Conservation (phyloP, 92 coral and sea anemone genomes). For the Bergia puertoricense region DNA sequence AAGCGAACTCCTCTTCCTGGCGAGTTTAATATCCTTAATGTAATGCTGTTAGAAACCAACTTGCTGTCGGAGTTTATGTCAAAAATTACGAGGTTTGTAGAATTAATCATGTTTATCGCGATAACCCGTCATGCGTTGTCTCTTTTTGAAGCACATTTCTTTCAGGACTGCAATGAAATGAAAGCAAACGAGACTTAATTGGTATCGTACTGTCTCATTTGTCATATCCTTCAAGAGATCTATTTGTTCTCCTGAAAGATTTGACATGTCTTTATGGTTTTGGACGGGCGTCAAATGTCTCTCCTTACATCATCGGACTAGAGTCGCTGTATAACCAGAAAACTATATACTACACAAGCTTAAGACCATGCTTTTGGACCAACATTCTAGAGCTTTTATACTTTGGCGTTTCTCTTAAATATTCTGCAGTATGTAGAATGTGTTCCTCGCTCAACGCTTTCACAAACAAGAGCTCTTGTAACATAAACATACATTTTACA, state of each 20-base stretch:
- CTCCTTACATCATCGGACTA: background rate
- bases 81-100: slow-evolving; percentile 6
- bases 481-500: background rate
- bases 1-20: slow-evolving; percentile 8
- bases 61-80: background rate
- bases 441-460: background rate
- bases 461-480: background rate
- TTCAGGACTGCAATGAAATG: slow-evolving; percentile 43
- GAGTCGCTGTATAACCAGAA: background rate
- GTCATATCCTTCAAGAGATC: slow-evolving; percentile 43
- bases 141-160: slow-evolving; percentile 35
- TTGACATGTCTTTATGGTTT: slow-evolving; percentile 47
- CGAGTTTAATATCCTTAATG: background rate
- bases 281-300: slow-evolving; percentile 43
- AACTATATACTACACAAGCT: background rate
- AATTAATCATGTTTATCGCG: background rate
- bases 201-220: slow-evolving; percentile 40
- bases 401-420: background rate
- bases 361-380: background rate
- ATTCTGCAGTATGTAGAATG: too few species aligned
- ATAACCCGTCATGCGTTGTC: slow-evolving; percentile 12
- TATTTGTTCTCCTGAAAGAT: slow-evolving; percentile 44
- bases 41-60: slow-evolving; percentile 3
- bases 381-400: background rate
- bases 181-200: slow-evolving; percentile 40